Evolutionary conservation across 2,113 vertebrate genomes (phyloP).

Genomic region (Indri indri): DNA sequence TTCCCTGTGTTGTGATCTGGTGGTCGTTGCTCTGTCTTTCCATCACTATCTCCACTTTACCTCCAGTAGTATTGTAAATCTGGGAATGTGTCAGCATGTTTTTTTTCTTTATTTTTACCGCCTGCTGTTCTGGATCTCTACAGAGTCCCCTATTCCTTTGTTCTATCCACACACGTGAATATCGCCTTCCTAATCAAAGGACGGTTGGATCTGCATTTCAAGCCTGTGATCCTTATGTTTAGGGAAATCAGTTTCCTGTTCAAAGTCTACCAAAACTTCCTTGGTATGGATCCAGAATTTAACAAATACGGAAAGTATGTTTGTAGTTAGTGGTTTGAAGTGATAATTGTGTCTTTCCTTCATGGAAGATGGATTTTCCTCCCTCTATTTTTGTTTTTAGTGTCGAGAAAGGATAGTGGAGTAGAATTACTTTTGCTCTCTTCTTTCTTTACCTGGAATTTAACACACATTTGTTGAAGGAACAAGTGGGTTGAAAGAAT

Average conservation of each 20-base stretch:
- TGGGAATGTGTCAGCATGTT: neutral
- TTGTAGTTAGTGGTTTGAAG: conserved; percentile 38
- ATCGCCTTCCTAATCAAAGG: neutral
- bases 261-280: neutral
- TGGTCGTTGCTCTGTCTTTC: neutral
- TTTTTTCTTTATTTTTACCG: neutral
- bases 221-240: neutral
- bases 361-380: neutral
- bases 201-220: neutral
- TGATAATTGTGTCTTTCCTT: conserved; percentile 20
- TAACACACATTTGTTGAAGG: conserved; percentile 31
- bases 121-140: neutral
- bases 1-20: neutral
- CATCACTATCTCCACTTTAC: neutral
- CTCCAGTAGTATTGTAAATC: neutral
- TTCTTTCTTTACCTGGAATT: conserved; percentile 32
- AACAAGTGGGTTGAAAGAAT: neutral
- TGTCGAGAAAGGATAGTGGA: neutral
- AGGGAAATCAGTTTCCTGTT: conserved; percentile 24
- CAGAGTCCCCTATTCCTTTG: neutral
- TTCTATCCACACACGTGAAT: neutral
- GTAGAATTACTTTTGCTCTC: conserved; percentile 21
- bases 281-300: conserved; percentile 1
- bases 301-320: neutral
- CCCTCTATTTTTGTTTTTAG: conserved; percentile 13